Percentiles rank a stretch among this genome's conserved stretches.
Evolutionary conservation across 1,140 invertebrate genomes (phyloP).

Genomic region (Lamellibrachia luymesi): DNA sequence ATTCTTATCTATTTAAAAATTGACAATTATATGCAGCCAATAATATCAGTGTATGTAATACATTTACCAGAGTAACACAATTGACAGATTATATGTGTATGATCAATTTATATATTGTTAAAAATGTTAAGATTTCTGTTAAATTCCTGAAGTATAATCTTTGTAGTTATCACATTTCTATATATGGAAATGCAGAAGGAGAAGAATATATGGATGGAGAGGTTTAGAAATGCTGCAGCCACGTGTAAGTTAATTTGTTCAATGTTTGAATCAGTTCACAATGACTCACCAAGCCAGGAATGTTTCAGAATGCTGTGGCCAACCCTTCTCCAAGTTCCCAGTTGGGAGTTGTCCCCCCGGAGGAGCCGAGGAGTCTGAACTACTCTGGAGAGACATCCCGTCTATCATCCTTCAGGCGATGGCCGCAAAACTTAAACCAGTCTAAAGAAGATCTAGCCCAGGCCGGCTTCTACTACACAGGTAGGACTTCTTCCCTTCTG

Average conservation of each 20-base stretch:
- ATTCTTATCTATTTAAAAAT: no score
- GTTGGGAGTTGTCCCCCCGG: not conserved
- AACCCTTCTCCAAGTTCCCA: not conserved
- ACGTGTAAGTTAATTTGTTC: not conserved
- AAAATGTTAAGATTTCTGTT: no score
- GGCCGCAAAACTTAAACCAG: constrained; percentile 5
- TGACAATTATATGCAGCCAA: no score
- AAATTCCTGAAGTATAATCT: no score
- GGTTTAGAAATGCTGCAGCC: not conserved
- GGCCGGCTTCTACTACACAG: constrained; percentile 49
- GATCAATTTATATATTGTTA: no score
- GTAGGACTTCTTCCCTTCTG: constrained; percentile 46
- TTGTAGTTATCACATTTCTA: no score
- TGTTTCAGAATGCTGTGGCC: not conserved
- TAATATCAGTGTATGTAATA: no score
- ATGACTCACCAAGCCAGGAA: not conserved
- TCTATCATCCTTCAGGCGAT: not conserved
- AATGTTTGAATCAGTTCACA: not conserved
- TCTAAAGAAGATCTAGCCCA: constrained; percentile 9
- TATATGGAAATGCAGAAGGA: no score
- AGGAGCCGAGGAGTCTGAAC: not conserved
- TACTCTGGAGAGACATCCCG: not conserved
- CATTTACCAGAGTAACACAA: no score
- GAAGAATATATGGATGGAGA: no score
- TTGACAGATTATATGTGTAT: no score